A percentile compares a stretch with the other conserved stretches of the same genome.
Conservation (phyloP, 1,140 invertebrate genomes). For the Antheraea pernyi region DNA sequence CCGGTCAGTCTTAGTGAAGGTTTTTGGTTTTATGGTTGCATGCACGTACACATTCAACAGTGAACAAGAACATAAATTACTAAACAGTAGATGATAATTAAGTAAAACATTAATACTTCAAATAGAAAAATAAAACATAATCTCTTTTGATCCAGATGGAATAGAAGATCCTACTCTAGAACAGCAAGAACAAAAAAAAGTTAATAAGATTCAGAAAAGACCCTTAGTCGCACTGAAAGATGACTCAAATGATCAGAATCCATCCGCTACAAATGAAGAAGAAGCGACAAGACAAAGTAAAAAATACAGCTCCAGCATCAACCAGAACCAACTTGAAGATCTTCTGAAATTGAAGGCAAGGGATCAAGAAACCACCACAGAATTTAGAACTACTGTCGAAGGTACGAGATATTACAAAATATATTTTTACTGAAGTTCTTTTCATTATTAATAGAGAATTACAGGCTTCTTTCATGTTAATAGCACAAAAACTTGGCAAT, state of each 20-base stretch:
- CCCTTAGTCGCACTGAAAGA: slow-evolving; percentile 51
- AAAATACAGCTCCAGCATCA: slow-evolving; percentile 66
- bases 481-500: too few relatives aligned
- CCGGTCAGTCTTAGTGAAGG: too few relatives aligned
- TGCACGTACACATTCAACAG: too few relatives aligned
- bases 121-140: not conserved
- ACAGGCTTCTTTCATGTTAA: too few relatives aligned
- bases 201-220: slow-evolving; percentile 44
- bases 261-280: slow-evolving; percentile 64
- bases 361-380: slow-evolving; percentile 45
- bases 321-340: slow-evolving; percentile 63
- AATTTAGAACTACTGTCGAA: slow-evolving; percentile 44
- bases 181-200: slow-evolving; percentile 28
- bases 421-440: too few relatives aligned
- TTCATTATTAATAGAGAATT: too few relatives aligned
- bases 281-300: slow-evolving; percentile 69
- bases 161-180: slow-evolving; percentile 55
- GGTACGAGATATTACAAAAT: slow-evolving; percentile 29
- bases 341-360: slow-evolving; percentile 39
- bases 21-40: too few relatives aligned
- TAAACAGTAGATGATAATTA: too few relatives aligned
- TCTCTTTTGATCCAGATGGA: slow-evolving; percentile 30
- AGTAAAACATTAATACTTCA: not conserved
- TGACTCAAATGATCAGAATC: slow-evolving; percentile 48
- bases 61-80: too few relatives aligned